Percentiles rank a stretch among this genome's conserved stretches.
Conservation (phyloP, 2,113 vertebrate genomes). For the Hipposideros armiger region DNA sequence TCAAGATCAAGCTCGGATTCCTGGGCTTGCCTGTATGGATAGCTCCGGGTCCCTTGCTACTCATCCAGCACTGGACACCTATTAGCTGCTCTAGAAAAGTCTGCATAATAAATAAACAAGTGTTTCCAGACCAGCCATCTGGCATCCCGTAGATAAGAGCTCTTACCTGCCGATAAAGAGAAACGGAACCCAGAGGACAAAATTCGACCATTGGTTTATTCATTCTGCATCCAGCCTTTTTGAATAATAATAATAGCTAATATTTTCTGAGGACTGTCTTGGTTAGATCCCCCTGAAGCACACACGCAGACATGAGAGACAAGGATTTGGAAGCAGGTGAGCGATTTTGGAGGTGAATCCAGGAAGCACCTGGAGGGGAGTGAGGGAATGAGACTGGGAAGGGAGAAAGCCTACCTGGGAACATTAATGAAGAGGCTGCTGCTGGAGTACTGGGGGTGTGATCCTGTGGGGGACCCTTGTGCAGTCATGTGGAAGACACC, state of each 20-base stretch:
- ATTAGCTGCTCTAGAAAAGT: neutral
- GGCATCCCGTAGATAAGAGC: too few species aligned
- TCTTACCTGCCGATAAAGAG: neutral
- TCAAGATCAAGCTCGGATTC: too few species aligned
- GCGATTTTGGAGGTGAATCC: neutral
- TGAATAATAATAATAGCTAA: neutral
- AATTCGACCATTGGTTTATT: neutral
- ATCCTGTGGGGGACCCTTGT: neutral
- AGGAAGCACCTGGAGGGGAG: neutral
- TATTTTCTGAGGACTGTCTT: neutral
- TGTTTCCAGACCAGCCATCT: neutral
- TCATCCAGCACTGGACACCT: fast-evolving
- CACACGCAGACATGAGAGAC: too few species aligned
- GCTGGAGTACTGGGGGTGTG: fast-evolving
- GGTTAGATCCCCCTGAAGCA: neutral
- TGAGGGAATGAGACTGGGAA: neutral
- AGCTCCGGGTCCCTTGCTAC: fast-evolving
- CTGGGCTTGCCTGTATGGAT: fast-evolving
- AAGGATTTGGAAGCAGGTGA: neutral
- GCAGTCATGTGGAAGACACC: neutral
- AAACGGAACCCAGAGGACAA: neutral
- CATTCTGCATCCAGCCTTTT: neutral
- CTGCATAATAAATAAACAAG: too few species aligned
- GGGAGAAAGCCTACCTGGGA: neutral
- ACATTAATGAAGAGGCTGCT: neutral